Conservation (phyloP, 2,888 invertebrate species). For the Argyra leucocephala region DNA sequence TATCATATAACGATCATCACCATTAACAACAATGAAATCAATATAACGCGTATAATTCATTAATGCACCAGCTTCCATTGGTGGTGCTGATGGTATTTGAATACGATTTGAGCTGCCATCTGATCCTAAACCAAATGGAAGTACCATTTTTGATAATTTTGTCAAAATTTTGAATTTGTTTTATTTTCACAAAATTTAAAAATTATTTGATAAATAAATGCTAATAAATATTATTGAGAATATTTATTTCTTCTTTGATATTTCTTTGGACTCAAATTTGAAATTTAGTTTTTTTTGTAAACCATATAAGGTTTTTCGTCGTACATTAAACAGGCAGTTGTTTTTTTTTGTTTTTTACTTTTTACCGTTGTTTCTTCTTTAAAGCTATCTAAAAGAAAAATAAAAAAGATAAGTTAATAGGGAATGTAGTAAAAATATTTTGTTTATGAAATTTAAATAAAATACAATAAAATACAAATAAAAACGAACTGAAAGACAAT, state of each 20-base stretch:
- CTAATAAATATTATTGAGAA: background rate
- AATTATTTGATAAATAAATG: background rate
- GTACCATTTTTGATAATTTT: conserved; percentile 33
- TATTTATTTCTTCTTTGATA: background rate
- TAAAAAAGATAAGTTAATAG: no score
- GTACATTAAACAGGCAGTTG: conserved; percentile 6
- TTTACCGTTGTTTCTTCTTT: no score
- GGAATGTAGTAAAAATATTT: no score
- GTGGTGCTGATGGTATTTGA: conserved; percentile 38
- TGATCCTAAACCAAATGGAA: conserved; percentile 39
- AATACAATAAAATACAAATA: no score
- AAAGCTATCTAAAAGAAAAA: no score
- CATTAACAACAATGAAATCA: conserved; percentile 42
- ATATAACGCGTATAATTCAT: conserved; percentile 34
- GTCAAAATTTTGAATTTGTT: conserved; percentile 10
- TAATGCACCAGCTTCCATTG: conserved; percentile 36
- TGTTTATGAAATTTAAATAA: no score
- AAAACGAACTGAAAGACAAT: no score
- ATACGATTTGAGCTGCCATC: conserved; percentile 28
- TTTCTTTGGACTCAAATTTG: background rate
- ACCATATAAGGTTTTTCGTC: background rate
- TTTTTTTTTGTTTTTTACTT: no score
- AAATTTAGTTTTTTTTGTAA: background rate
- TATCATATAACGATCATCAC: conserved; percentile 42
- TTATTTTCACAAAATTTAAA: background rate